Conservation (phyloP, 2,888 invertebrate species). For the Tachina lurida region DNA sequence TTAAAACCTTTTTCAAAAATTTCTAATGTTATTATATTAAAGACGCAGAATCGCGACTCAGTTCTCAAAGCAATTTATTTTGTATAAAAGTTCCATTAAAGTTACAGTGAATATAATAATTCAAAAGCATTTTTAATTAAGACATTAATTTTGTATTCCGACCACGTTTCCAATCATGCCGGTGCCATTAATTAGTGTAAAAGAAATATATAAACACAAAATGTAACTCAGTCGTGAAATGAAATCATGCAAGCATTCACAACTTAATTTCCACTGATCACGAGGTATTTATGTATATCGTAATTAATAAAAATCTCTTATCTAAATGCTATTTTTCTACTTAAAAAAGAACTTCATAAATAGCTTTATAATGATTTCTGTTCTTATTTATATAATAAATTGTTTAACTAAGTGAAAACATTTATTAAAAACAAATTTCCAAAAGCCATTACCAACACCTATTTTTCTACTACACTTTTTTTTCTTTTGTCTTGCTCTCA, state of each 20-base stretch:
- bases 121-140: too few species aligned
- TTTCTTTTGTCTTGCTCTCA: background rate
- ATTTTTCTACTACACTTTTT: constrained; percentile 10
- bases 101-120: too few species aligned
- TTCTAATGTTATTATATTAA: too few species aligned
- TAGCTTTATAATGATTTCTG: constrained; percentile 16
- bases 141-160: too few species aligned
- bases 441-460: constrained; percentile 67
- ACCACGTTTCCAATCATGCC: background rate
- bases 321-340: constrained; percentile 33
- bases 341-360: background rate
- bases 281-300: background rate
- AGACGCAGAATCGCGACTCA: too few species aligned
- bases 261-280: constrained; percentile 13
- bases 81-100: too few species aligned
- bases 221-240: constrained; percentile 34
- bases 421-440: constrained; percentile 65
- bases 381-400: constrained; percentile 53
- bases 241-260: constrained; percentile 48
- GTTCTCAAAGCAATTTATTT: too few species aligned
- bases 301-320: constrained; percentile 46
- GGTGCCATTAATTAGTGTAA: constrained; percentile 7
- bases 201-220: constrained; percentile 1
- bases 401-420: constrained; percentile 58
- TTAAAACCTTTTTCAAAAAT: too few species aligned